phyloP scores from a whole-genome alignment of 2,113 vertebrate genomes.

The Chionodraco myersi region DNA sequence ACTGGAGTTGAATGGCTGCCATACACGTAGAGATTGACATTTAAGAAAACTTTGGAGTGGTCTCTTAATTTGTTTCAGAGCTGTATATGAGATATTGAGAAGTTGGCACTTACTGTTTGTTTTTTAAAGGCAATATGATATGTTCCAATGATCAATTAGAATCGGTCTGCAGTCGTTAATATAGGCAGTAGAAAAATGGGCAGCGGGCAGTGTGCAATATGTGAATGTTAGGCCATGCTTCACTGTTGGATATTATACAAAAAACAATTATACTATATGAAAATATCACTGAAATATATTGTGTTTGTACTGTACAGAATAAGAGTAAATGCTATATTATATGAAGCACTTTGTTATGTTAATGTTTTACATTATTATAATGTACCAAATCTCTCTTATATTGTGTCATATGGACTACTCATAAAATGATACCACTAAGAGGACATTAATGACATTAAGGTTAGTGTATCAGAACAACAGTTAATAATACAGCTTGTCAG shows the following conservation, averaged over 20 bases:
- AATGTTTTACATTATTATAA: neutral
- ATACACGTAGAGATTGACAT: too few relatives aligned
- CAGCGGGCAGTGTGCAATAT: constrained; percentile 61
- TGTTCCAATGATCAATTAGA: constrained; percentile 1
- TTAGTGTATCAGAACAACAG: constrained; percentile 19
- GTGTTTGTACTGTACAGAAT: constrained; percentile 43
- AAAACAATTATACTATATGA: constrained; percentile 19
- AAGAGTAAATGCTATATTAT: constrained; percentile 19
- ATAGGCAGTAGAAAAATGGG: neutral
- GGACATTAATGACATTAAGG: neutral
- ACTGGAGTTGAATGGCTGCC: too few relatives aligned
- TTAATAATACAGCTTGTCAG: constrained; percentile 26
- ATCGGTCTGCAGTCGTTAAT: neutral
- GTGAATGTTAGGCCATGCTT: constrained; percentile 36
- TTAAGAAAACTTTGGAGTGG: too few relatives aligned
- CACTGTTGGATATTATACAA: constrained; percentile 23
- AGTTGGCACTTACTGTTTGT: constrained; percentile 6
- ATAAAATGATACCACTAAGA: constrained; percentile 10
- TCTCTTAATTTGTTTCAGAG: too few relatives aligned
- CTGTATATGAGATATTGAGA: constrained; percentile 25
- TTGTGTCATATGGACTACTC: constrained; percentile 7
- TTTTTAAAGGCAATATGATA: constrained; percentile 31
- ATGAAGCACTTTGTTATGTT: constrained; percentile 37
- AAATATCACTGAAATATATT: constrained; percentile 27
- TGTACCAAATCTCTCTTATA: constrained; percentile 16